phyloP scores from a whole-genome alignment of 2,888 invertebrate species.

The Limnephilus rhombicus region DNA sequence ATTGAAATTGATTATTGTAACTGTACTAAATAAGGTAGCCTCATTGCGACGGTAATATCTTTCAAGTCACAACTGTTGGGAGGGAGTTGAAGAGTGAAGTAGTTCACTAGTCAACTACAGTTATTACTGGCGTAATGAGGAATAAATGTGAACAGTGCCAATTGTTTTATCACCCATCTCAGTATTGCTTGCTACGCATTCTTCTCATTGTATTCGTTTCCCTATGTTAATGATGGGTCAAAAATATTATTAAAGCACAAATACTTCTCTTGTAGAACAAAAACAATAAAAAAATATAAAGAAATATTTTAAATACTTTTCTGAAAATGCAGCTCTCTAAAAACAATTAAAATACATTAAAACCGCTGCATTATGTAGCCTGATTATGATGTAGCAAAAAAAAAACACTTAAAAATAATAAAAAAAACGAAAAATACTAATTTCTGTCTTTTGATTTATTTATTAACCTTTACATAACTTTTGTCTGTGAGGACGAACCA shows the following conservation, averaged over 20 bases:
- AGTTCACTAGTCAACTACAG: not conserved
- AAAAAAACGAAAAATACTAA: constrained; percentile 58
- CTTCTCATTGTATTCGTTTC: constrained; percentile 40
- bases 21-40: not conserved
- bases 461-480: not conserved
- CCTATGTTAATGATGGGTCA: constrained; percentile 47
- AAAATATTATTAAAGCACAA: constrained; percentile 56
- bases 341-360: constrained; percentile 64
- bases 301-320: constrained; percentile 60
- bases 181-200: constrained; percentile 18
- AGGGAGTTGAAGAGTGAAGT: not conserved
- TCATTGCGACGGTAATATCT: not conserved
- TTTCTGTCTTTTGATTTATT: constrained; percentile 40
- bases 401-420: constrained; percentile 65
- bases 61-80: not conserved
- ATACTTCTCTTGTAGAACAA: constrained; percentile 62
- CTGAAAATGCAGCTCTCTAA: constrained; percentile 65
- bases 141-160: constrained; percentile 6
- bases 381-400: constrained; percentile 67
- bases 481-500: not conserved
- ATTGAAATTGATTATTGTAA: not conserved
- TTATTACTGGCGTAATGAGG: not conserved
- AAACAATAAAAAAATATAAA: constrained; percentile 60
- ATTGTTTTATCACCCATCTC: constrained; percentile 15
- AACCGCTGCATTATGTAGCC: constrained; percentile 67